Conservation (phyloP, 2,113 vertebrate species). For the Dryoscopus gambensis region DNA sequence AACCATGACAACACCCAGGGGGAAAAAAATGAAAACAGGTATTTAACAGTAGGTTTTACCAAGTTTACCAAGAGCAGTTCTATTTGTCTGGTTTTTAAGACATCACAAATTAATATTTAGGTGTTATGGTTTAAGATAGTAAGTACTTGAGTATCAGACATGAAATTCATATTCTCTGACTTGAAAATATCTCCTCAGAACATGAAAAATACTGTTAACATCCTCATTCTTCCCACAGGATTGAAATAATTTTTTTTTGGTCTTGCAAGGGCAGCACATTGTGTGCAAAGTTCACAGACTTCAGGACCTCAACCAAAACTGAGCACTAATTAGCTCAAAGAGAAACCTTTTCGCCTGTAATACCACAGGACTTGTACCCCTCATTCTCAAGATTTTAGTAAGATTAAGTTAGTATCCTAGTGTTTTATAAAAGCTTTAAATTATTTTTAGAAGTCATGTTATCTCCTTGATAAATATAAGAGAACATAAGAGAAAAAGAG, state of each 20-base stretch:
- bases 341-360: background rate
- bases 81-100: background rate
- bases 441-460: background rate
- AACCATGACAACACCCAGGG: no score
- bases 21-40: fast-evolving
- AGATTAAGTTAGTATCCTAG: background rate
- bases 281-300: background rate
- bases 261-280: background rate
- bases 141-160: background rate
- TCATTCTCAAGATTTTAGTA: background rate
- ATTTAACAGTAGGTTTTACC: background rate
- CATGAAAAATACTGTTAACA: background rate
- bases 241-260: background rate
- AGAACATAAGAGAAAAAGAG: background rate
- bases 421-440: background rate
- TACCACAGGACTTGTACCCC: background rate
- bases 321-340: background rate
- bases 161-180: background rate
- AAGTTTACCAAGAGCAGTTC: background rate
- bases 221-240: background rate
- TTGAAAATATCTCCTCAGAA: background rate
- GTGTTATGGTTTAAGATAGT: background rate
- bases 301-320: background rate
- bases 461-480: background rate
- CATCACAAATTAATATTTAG: background rate